Percentiles rank a stretch among this genome's conserved stretches.
Conservation (phyloP, 2,888 invertebrate species). For the Philopedon plagiatum region DNA sequence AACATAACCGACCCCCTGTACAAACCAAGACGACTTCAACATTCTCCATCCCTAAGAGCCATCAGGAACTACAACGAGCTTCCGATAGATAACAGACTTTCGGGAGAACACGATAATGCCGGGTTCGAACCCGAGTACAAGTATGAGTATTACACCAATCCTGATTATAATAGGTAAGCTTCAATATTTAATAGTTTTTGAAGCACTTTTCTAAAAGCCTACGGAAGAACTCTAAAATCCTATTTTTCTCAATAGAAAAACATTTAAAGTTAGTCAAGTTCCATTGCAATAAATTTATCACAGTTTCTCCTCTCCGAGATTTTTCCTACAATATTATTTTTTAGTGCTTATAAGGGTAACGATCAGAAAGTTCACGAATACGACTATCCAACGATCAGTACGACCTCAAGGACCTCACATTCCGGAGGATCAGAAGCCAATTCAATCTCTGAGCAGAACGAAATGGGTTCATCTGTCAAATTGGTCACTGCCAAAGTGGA, state of each 20-base stretch:
- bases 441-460: slow-evolving; percentile 60
- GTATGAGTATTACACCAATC: slow-evolving; percentile 47
- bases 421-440: slow-evolving; percentile 60
- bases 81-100: slow-evolving; percentile 55
- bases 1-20: slow-evolving; percentile 50
- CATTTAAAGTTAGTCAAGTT: too few relatives aligned
- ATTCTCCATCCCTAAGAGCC: slow-evolving; percentile 65
- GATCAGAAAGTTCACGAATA: slow-evolving; percentile 46
- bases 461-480: slow-evolving; percentile 64
- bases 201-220: too few relatives aligned
- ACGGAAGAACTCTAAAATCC: too few relatives aligned
- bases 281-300: too few relatives aligned
- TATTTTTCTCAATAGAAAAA: too few relatives aligned
- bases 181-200: too few relatives aligned
- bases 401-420: slow-evolving; percentile 57
- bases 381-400: slow-evolving; percentile 57
- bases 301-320: too few relatives aligned
- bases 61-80: slow-evolving; percentile 66
- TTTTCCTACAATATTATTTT: too few relatives aligned
- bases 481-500: slow-evolving; percentile 63
- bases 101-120: slow-evolving; percentile 57
- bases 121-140: slow-evolving; percentile 59
- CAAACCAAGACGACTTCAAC: slow-evolving; percentile 60
- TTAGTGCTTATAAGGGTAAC: slow-evolving; percentile 31
- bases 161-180: slow-evolving; percentile 41